Conservation (phyloP, 2,797 vertebrate genomes). For the Peromyscus eremicus region DNA sequence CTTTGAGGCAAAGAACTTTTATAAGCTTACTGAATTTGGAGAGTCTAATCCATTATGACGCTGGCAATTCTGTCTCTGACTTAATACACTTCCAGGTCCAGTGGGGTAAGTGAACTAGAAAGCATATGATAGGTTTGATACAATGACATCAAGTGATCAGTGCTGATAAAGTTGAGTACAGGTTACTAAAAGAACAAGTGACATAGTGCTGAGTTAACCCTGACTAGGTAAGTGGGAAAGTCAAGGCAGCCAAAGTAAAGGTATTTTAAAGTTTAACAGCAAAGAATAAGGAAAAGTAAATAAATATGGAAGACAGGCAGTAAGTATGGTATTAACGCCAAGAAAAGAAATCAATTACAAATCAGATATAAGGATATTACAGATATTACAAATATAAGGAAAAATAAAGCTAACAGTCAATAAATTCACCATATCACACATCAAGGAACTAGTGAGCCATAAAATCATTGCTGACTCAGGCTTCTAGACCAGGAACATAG, state of each 20-base stretch:
- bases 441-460: background rate
- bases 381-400: no score
- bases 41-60: conserved; percentile 26
- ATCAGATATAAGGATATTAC: no score
- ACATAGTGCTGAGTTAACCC: background rate
- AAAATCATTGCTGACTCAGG: background rate
- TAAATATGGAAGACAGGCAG: background rate
- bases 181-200: background rate
- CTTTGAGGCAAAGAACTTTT: background rate
- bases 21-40: conserved; percentile 35
- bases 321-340: background rate
- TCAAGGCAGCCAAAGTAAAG: background rate
- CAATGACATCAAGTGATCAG: background rate
- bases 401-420: background rate
- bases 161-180: background rate
- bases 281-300: background rate
- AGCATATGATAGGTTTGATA: background rate
- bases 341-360: background rate
- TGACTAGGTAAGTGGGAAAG: background rate
- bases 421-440: background rate
- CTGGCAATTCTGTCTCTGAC: background rate
- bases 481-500: background rate
- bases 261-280: background rate
- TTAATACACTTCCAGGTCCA: background rate
- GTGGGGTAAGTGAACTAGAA: background rate